A percentile compares a stretch with the other conserved stretches of the same genome.
phyloP scores from a whole-genome alignment of 2,113 vertebrate genomes.

The Leucopsar rothschildi region DNA sequence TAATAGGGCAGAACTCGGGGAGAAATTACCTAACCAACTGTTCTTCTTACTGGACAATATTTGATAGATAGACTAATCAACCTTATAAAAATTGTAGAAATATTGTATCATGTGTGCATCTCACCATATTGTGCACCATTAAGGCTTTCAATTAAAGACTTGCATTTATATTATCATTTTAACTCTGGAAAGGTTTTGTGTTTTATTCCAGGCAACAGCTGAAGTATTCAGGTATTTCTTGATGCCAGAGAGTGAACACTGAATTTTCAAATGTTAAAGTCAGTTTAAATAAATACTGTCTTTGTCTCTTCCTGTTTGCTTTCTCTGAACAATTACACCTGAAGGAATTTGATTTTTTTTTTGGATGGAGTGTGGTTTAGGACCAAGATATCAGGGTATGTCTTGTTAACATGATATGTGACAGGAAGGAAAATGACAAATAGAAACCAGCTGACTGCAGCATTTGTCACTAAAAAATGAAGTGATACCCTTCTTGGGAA shows the following conservation, averaged over 20 bases:
- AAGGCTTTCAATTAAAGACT: not conserved
- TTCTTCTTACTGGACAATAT: not conserved
- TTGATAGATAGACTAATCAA: not conserved
- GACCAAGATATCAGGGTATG: not conserved
- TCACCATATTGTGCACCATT: not conserved
- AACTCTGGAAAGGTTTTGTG: not conserved
- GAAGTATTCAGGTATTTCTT: not conserved
- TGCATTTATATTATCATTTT: not conserved
- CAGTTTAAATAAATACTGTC: not conserved
- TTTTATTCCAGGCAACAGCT: not conserved
- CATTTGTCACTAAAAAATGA: not conserved
- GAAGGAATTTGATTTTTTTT: not conserved
- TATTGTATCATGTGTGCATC: not conserved
- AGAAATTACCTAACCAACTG: not conserved
- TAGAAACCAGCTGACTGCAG: not conserved
- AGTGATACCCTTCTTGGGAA: not conserved
- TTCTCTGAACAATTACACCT: not conserved
- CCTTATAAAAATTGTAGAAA: not conserved
- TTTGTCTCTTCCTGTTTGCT: not conserved
- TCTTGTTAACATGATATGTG: not conserved
- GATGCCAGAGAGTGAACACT: not conserved
- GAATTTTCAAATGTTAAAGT: not conserved
- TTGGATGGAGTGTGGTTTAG: not conserved
- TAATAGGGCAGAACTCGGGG: rapidly evolving
- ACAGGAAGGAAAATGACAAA: not conserved